Evolutionary conservation across 2,113 vertebrate genomes (phyloP), one percentile per base, ranked within the genome.

Genomic region (Platysteira castanea): DNA sequence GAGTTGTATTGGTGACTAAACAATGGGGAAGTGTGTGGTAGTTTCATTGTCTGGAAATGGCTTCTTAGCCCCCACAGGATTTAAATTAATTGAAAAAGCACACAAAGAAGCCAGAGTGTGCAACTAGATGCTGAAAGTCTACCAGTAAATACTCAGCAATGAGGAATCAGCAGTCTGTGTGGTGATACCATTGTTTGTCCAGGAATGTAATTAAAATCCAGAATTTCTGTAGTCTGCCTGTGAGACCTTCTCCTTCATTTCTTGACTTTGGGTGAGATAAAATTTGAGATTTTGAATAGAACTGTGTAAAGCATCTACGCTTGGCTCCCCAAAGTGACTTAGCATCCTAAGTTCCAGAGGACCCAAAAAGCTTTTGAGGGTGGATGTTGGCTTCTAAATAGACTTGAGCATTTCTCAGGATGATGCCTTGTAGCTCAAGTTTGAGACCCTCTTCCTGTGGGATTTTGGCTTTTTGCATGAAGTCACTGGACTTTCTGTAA

Each of bases 381-480:
- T 70, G 33, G 11, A 5, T 84, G 7, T 74, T 76, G 33, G 13
- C 26, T 81, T 50, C 9, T 70, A 10, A 81, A 50, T 24, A 39
- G 15, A 35, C 26, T 20, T 15, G 9, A 57, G 6, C 4, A 2
- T 90, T 83, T 84, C 18, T 90, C 6, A 5, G 15, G 39, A 11
- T 71, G 26, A 8, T 44, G 11, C 8, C 9, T 39, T 56, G 27
- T 26, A 77, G 46, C 33, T 80, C 0, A 0, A n/a, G 39, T 77
- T 42, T 28, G 37, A 33, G n/a, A 12, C 9, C 10, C 14, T 47
- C 28, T 31, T 57, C 22, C 13, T 63, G 7, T 65, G 47, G 23
- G n/a, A 18, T n/a, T 78, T 89, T 1, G 5, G 35, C 30, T 80
- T 85, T 57, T 22, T 37, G 24, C 42, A 13, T 33, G 46, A 69